These are phyloP conservation scores for Myotis findleyi DNA, from an alignment of 2,797 vertebrate genomes.

Conservation along the genomic window DNA sequence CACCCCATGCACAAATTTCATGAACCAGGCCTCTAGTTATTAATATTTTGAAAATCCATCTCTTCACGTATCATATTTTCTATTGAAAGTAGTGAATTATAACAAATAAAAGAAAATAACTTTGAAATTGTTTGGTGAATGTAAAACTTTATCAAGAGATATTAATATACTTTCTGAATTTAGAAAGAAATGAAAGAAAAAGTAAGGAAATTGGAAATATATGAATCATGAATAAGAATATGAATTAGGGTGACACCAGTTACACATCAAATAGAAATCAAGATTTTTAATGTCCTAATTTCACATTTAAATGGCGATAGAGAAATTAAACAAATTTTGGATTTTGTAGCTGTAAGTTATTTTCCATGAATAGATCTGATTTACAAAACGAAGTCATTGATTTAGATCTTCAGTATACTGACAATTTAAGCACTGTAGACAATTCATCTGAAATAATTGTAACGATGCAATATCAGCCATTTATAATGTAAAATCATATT, in stretches of 20 bases:
- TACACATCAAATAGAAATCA: neutral
- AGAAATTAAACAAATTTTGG: neutral
- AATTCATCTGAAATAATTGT: neutral
- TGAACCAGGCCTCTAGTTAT: no score
- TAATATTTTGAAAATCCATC: neutral
- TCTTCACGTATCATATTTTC: constrained; percentile 16
- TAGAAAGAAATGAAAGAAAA: neutral
- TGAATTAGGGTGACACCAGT: neutral
- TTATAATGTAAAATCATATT: neutral
- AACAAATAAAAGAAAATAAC: neutral
- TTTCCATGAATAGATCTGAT: neutral
- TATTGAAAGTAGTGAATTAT: neutral
- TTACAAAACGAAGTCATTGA: neutral
- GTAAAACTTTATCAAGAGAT: constrained; percentile 15
- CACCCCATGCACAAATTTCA: no score
- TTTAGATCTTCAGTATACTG: neutral
- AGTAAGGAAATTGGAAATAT: neutral
- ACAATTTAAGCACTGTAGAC: neutral
- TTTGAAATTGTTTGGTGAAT: constrained; percentile 9
- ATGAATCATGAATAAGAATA: neutral
- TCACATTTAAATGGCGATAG: neutral
- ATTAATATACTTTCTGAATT: neutral
- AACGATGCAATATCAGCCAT: neutral
- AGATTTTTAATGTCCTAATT: neutral
- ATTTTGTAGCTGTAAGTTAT: neutral